phyloP scores from a whole-genome alignment of 2,888 invertebrate species.

The Bembecia ichneumoniformis region DNA sequence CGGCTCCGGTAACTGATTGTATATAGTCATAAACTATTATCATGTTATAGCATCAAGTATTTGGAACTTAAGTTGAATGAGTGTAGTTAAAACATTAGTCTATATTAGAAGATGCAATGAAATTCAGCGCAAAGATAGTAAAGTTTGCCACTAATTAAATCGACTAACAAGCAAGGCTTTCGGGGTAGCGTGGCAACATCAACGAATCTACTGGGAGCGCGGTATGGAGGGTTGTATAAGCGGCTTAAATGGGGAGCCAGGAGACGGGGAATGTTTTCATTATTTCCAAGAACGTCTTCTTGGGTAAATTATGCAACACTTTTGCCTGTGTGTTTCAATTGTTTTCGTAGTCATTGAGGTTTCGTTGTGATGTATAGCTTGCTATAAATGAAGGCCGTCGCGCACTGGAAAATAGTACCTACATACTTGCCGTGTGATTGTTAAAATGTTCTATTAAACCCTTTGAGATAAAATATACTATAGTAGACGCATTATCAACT shows the following conservation, averaged over 20 bases:
- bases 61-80: too few species aligned
- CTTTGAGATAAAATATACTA: too few species aligned
- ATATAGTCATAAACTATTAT: too few species aligned
- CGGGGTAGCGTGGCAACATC: constrained; percentile 43
- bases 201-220: constrained; percentile 26
- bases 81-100: too few species aligned
- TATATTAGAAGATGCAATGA: too few species aligned
- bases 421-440: too few species aligned
- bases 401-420: too few species aligned
- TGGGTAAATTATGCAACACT: constrained; percentile 68
- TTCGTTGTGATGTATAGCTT: constrained; percentile 5
- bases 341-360: constrained; percentile 1
- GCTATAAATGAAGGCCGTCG: too few species aligned
- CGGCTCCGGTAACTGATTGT: too few species aligned
- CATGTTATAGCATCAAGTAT: too few species aligned
- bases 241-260: constrained; percentile 49
- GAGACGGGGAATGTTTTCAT: constrained; percentile 57
- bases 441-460: too few species aligned
- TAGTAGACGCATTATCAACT: too few species aligned
- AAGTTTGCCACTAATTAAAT: constrained; percentile 58
- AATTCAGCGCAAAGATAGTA: constrained; percentile 40
- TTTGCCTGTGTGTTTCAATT: constrained; percentile 6
- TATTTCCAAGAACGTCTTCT: constrained; percentile 70
- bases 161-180: constrained; percentile 59
- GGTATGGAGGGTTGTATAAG: constrained; percentile 33